Conservation (phyloP, 2,113 vertebrate species). For the Oncorhynchus clarkii region DNA sequence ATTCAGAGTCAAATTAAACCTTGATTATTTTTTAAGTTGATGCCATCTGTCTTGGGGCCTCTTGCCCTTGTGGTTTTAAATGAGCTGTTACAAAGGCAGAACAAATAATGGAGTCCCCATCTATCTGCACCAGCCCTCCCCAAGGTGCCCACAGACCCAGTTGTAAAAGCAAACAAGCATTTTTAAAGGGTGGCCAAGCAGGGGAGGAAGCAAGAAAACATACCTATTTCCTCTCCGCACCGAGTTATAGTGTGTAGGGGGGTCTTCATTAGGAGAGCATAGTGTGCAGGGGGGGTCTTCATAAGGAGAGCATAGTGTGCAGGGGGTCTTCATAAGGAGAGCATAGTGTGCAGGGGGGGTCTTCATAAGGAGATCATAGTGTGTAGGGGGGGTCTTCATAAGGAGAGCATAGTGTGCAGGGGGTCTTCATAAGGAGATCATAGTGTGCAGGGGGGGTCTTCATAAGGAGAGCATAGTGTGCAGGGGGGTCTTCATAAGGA, state of each 20-base stretch:
- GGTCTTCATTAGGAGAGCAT: no score
- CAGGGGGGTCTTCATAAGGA: no score
- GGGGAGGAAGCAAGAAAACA: constrained; percentile 26
- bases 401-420: no score
- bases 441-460: no score
- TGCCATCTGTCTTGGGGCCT: constrained; percentile 57
- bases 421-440: no score
- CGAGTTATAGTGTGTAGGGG: neutral
- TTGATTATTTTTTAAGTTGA: constrained; percentile 50
- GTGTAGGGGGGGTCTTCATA: no score
- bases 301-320: no score
- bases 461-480: no score
- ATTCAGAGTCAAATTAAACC: constrained; percentile 55
- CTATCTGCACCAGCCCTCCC: constrained; percentile 51
- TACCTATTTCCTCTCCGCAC: constrained; percentile 39
- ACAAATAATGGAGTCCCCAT: constrained; percentile 51
- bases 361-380: no score
- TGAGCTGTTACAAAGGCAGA: constrained; percentile 66
- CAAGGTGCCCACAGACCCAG: constrained; percentile 49
- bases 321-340: no score
- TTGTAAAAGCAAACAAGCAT: constrained; percentile 67
- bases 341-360: no score
- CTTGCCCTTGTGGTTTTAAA: constrained; percentile 62
- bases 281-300: no score
- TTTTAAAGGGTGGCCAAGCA: constrained; percentile 56